Evolutionary conservation across 1,140 invertebrate species (phyloP), one percentile per base, ranked within the genome.

Genomic region (Euschistus heros): DNA sequence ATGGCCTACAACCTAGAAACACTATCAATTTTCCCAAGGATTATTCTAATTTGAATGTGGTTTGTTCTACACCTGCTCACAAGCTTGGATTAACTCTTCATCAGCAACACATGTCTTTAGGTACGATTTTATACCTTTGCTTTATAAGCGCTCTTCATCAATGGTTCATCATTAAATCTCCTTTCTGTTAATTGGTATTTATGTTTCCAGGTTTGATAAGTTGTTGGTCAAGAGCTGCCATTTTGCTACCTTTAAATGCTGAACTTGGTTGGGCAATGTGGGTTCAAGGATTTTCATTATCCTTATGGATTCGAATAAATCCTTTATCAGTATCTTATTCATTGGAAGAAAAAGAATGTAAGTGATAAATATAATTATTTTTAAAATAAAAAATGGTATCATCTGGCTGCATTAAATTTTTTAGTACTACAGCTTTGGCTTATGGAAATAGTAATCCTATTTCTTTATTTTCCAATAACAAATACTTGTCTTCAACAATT

Each of bases 281-380:
- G 82, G 71, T 80, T 44, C 78, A 81, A 20, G 84, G 84, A 10
- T 84, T 82, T 70, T 81, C 82, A 7, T 73, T 78, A 18, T 77
- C 82, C 46, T 71, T 80, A 73, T 79, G 79, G 80, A 67, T 81
- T 67, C 69, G 80, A 72, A 71, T 80, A 2, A 77, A 71, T 72
- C 66, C 61, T 20, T n/a, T 13, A 20, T 20, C 17, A 6, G 13
- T 14, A 5, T 4, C 22, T 18, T n/a, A 54, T 22, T 24, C 22
- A 4, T 24, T 54, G 6, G 52, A 54, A 14, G n/a, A 54, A 24
- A 54, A 22, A 8, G 52, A 54, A 3, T 18, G 52, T 54, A 20
- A 54, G 52, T 10, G 52, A 20, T 13, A 54, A 30, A 30, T 30
- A 30, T 30, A 7, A 30, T 30, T 30, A 30, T 30, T 30, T 30